Evolutionary conservation across 2,113 vertebrate genomes (phyloP), one percentile per base, ranked within the genome.

Genomic region (Lipotes vexillifer): DNA sequence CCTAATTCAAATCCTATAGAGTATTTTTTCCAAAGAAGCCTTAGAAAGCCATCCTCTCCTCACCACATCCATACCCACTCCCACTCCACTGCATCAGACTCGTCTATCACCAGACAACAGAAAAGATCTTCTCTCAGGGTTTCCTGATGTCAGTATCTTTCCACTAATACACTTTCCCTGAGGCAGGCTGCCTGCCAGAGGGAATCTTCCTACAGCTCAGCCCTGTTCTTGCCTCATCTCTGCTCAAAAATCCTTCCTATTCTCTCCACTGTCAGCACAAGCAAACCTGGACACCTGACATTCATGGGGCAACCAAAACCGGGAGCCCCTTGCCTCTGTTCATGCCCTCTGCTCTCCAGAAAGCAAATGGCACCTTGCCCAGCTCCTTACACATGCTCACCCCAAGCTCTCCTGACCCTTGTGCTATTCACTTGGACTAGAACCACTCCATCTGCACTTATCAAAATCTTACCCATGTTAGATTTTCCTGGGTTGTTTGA

Each of bases 241-340:
- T 90, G 36, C 5, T 78, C n/a, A 80, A 74, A 78, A 96, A 94
- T 61, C 36, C 3, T 95, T 90, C 15, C 27, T 93, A 92, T 93
- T 69, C 41, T 97, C 21, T 17, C 21, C 38, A 55, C 57, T 78
- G 27, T 68, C 44, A 74, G n/a, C n/a, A 89, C 20, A 92, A 97
- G 8, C 52, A 44, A 77, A 96, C 12, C 52, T 68, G 82, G 25
- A 83, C 13, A 86, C 6, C 38, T 89, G 44, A 38, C 4, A 92
- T 92, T 89, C 49, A 74, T 41, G 21, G 3, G 12, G 23, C 81
- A 44, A 92, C 29, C 8, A 89, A 78, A 92, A 87, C 23, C 72
- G 83, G 27, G 31, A 25, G 6, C 8, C 88, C 13, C 8, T 38
- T 89, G 31, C 12, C 18, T 44, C 44, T 85, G 36, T 68, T 88